Evolutionary conservation across 2,113 vertebrate genomes (phyloP), one percentile per base, ranked within the genome.

Genomic region (Dermatemys mawii): DNA sequence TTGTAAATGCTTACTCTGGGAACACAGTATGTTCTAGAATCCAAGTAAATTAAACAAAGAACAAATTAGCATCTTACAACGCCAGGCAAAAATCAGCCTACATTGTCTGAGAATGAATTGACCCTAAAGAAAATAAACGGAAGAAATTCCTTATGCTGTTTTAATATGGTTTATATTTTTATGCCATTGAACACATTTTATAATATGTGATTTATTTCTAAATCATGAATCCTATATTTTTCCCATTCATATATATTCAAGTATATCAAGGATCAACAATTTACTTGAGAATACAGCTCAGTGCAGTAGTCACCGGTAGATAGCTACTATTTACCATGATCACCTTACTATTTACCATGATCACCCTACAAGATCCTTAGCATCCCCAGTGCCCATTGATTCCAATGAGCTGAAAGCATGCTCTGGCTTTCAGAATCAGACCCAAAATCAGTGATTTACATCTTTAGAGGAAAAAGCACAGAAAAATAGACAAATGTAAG

Each of bases 331-430:
- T n/a, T 53, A 29, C 0, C 3, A 0, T n/a, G n/a, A n/a, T n/a
- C n/a, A n/a, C n/a, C n/a, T n/a, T 1, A 0, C 88, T 46, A 48
- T 0, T n/a, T 53, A 29, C 0, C 3, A 0, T n/a, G n/a, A 24
- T 0, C 3, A 0, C 4, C 49, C 55, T 51, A 27, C 82, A 2
- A 35, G 24, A 48, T 0, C 9, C 32, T 2, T 41, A 44, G 29
- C 53, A 11, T 27, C 54, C 5, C 1, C 53, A 41, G 24, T 29
- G 14, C 10, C 35, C 11, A 1, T 22, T 8, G 5, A 1, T 1
- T 26, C 1, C 19, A 70, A 21, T 21, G 16, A 38, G n/a, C n/a
- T 3, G 6, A 29, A 35, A 44, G 50, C 55, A 9, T 8, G 5
- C 29, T 2, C 8, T 4, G 3, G 7, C 16, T 32, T 13, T 2